Evolutionary conservation across 2,113 vertebrate species (phyloP), one percentile per base, ranked within the genome.

Genomic region (Numida meleagris): DNA sequence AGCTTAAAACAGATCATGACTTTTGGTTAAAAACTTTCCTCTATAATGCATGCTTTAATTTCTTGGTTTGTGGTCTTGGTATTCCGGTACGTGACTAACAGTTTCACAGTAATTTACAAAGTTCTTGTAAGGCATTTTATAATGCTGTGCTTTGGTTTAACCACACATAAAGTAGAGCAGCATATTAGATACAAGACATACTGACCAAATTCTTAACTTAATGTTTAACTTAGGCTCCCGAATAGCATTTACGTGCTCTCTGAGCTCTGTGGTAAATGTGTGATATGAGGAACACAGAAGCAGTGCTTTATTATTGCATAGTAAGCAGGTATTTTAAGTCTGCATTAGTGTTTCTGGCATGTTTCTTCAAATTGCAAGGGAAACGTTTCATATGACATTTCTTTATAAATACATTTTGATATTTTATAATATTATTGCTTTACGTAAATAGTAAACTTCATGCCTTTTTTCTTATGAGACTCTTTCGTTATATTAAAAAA

Each of bases 281-380:
- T 33, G 12, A 17, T 38, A 38, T 36, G 17, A 20, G 8, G 4
- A 58, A 38, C 0, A 0, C 2, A 50, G 50, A 36, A 79, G 42
- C 34, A 57, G 25, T 36, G 43, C 31, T 66, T 89, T 36, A 51
- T 51, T 63, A 25, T 8, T 70, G 58, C 55, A 11, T 38, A 15
- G 15, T 27, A 18, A 90, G 51, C n/a, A 51, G 9, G 20, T 71
- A 14, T 3, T 0, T 81, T 14, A 29, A 33, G 25, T 10, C 34
- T 59, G 4, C 53, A 7, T 24, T 31, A 24, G 13, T 20, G 29
- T 74, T 65, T 74, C 53, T 67, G 24, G 33, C 31, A 84, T 27
- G 0, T 45, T 70, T 74, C 29, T 53, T 63, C n/a, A 61, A 73
- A 8, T 10, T 63, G 46, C 58, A 46, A 57, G 62, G 43, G 25